Evolutionary conservation across 2,888 invertebrate species (phyloP), one percentile per base, ranked within the genome.

Genomic region (Tetheella fluctuosa): DNA sequence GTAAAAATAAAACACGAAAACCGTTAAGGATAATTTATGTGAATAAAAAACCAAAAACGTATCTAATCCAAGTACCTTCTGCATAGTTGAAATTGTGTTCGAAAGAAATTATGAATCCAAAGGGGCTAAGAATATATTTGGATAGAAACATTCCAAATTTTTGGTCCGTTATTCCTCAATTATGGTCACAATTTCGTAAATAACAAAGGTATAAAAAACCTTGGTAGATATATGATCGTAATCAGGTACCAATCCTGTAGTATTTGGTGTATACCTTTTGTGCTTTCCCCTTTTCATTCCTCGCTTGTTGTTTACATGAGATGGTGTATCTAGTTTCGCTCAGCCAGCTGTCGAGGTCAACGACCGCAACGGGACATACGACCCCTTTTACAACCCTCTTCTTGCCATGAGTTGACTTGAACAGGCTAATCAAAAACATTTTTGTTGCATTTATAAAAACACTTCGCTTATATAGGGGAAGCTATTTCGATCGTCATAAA

Each of bases 301-400:
- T 61, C 64, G 60, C 59, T 10, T n/a, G 39, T 57, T 61, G 57
- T 57, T 58, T 60, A 63, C 64, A 48, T 48, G 48, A n/a, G n/a
- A n/a, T n/a, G 48, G 20, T n/a, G n/a, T 20, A 20, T 20, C 17
- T 20, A 48, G 17, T 48, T 48, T 48, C 2, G 20, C 20, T n/a
- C 42, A n/a, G 64, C 72, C 90, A 90, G 86, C 89, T 90, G 89
- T 82, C 83, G 79, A 74, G 89, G 80, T 89, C 86, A 80, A 72
- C 67, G 86, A 85, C 86, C 85, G 76, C 65, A 64, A 65, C 73
- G 67, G 67, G 10, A 62, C 70, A 74, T 68, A 74, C 81, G 79
- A 84, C 84, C 88, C 88, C 80, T 81, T 78, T 66, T 64, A 79
- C 78, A 70, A 48, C 48, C 48, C 48, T 48, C 48, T n/a, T 42